Evolutionary conservation across 2,888 invertebrate genomes (phyloP), one percentile per base, ranked within the genome.

Genomic region (Polydrusus tereticollis): DNA sequence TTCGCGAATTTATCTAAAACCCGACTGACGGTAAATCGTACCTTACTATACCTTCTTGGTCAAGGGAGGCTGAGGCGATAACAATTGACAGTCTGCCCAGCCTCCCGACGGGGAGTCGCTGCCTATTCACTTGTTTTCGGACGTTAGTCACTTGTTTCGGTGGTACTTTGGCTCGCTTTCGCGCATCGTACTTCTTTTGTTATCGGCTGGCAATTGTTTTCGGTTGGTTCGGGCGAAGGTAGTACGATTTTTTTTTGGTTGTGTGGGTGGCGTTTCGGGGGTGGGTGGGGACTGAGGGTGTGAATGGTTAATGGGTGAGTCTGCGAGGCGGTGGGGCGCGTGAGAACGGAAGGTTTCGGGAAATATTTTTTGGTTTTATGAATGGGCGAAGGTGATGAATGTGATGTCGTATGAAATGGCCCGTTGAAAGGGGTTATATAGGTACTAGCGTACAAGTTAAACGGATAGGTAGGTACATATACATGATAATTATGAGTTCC

Each of bases 151-250:
- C 62, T 63, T 63, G 62, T 64, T n/a, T 64, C 59, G 16, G 64
- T 45, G 66, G 59, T 60, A 59, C 59, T 59, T 63, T 67, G 45
- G 60, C 59, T 60, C n/a, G 66, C 64, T 73, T 73, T 73, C 55
- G 73, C 73, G 73, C 69, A 69, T 73, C 69, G 68, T 59, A 67
- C 72, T 55, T 67, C 72, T 72, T 72, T 72, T 73, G 69, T 73
- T 72, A 64, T 68, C 50, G 64, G 29, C 41, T 33, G 23, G 67
- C 67, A 64, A 68, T 72, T 68, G 72, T 63, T 64, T 68, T 72
- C 64, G 71, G 71, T 72, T 72, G 72, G 66, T 58, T n/a, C 67
- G 63, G 45, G 23, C 62, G 52, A 21, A 23, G 63, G 55, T 33
- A 38, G 66, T 57, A 52, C 33, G 60, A 50, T 60, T 50, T 43